Base-by-base conservation (phyloP, 1,140 invertebrate genomes). In the Sitophilus oryzae region DNA sequence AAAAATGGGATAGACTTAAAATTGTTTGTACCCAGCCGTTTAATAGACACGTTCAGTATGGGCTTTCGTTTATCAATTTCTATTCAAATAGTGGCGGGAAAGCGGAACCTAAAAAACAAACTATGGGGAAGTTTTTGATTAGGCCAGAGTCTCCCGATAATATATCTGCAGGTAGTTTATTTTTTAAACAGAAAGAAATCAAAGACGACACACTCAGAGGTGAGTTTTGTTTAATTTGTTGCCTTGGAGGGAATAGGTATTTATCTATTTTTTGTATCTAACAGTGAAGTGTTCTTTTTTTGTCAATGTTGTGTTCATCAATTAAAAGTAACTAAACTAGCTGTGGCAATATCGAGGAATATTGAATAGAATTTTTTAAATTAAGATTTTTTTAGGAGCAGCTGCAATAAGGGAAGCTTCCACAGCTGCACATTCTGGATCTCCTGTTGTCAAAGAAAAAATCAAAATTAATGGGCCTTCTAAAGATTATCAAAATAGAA, bases 11-110 rank as follows among this genome's bases (percentile, higher is more conserved):
- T 73, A 73, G 83, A 36, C 69, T 94, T 1, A 90, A 92, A 73
- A 72, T 93, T 38, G 79, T 91, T 2, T 93, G 90, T 70, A 82
- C 83, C 6, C 92, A 95, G 68, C 89, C 89, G 0, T 94, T 90
- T 68, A 93, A 92, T 67, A 87, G 82, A 66, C 82, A 82, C 58
- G 77, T 82, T 23, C 77, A 85, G 65, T 93, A 82, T 76, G 90
- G 90, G 0, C 64, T 93, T 5, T 83, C 86, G 1, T 93, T 93
- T 68, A 77, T 93, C 22, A 86, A 82, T 61, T 73, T 91, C 8
- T 80, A 81, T 65, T 40, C 46, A 0, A 42, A 37, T 19, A 50
- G 30, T 1, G 43, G 15, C 19, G 51, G 54, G 43, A 36, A 25
- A 34, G 46, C 16, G 40, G 56, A 60, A 59, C 52, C 36, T n/a